phyloP scores from a whole-genome alignment of 2,797 vertebrate species.

The Brachyrhaphis roseni region DNA sequence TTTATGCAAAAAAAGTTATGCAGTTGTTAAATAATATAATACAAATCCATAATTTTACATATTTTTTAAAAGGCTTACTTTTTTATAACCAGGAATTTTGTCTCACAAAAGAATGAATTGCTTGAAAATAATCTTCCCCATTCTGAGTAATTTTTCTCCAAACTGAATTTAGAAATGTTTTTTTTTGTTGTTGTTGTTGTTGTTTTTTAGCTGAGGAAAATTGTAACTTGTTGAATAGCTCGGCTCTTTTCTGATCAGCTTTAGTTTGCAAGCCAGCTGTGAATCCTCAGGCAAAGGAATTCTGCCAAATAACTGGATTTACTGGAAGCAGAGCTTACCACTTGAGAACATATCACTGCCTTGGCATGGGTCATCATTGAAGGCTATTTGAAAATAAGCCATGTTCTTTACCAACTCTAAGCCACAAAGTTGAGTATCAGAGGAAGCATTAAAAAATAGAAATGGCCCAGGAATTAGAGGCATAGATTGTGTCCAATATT shows the following conservation, averaged over 20 bases:
- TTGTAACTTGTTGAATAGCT: constrained; percentile 41
- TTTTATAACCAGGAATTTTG: not conserved
- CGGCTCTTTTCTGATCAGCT: constrained; percentile 47
- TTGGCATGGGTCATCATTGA: constrained; percentile 45
- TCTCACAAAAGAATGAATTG: not conserved
- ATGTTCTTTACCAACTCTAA: constrained; percentile 47
- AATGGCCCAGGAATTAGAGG: constrained; percentile 7
- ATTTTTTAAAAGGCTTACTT: not conserved
- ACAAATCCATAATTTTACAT: not conserved
- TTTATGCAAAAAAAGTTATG: not conserved
- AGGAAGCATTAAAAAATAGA: constrained; percentile 24
- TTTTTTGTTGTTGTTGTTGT: too few relatives aligned
- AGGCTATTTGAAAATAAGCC: constrained; percentile 61
- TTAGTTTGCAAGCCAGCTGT: constrained; percentile 37
- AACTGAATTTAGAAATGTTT: not conserved
- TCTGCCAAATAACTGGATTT: constrained; percentile 71
- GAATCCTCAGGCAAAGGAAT: constrained; percentile 39
- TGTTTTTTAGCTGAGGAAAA: constrained; percentile 1
- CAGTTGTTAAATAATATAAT: not conserved
- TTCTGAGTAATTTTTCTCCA: not conserved
- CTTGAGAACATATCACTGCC: constrained; percentile 61
- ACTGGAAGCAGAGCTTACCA: constrained; percentile 47
- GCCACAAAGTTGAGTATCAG: constrained; percentile 26
- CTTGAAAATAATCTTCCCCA: not conserved
- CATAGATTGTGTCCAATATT: constrained; percentile 31